phyloP scores from a whole-genome alignment of 2,113 vertebrate genomes.

The Cochlearius cochlearius region DNA sequence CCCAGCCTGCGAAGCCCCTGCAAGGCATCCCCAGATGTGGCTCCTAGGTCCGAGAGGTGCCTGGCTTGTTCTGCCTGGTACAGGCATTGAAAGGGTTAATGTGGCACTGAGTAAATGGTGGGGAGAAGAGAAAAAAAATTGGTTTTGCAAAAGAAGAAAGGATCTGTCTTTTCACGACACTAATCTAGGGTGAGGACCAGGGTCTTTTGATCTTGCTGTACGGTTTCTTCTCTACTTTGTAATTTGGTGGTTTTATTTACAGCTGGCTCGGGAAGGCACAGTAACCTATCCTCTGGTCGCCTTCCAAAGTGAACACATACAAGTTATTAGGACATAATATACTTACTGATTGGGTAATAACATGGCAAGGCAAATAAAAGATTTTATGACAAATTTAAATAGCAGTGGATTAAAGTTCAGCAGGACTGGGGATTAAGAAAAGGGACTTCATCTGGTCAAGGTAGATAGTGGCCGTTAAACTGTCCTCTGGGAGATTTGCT shows the following conservation, averaged over 20 bases:
- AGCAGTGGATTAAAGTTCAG: not conserved
- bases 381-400: constrained; percentile 34
- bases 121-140: not conserved
- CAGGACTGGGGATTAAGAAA: not conserved
- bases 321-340: not conserved
- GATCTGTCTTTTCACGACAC: not conserved
- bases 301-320: not conserved
- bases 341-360: constrained; percentile 22
- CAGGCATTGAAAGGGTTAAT: not conserved
- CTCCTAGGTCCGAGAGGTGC: not conserved
- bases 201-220: not conserved
- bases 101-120: not conserved
- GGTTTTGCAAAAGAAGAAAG: not conserved
- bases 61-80: not conserved
- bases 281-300: not conserved
- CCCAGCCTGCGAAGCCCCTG: not conserved
- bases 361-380: not conserved
- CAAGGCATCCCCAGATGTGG: not conserved
- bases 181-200: not conserved
- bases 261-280: not conserved
- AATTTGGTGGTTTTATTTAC: not conserved
- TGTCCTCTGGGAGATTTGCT: not conserved
- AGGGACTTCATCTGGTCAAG: constrained; percentile 16
- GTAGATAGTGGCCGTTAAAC: constrained; percentile 2
- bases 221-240: not conserved